phyloP scores from a whole-genome alignment of 2,797 vertebrate species.

The Gephyroberyx darwinii region DNA sequence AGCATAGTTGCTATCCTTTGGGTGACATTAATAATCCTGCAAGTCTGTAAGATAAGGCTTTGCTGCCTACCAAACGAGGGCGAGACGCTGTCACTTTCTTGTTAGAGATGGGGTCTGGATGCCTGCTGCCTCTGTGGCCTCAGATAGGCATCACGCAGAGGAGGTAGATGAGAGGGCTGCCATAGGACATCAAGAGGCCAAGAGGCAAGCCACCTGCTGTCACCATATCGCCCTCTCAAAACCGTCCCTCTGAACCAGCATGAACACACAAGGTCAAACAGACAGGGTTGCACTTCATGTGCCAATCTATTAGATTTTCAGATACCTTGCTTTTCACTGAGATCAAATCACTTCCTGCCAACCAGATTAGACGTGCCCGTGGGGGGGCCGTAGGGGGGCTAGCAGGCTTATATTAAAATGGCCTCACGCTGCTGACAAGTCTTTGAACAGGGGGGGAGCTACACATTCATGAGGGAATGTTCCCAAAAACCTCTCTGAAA shows the following conservation, averaged over 20 bases:
- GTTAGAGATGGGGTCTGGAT: slow-evolving; percentile 1
- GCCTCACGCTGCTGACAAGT: slow-evolving; percentile 63
- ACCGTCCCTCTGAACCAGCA: slow-evolving; percentile 46
- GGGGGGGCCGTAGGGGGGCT: slow-evolving; percentile 40
- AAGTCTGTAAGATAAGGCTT: not conserved
- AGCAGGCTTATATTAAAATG: slow-evolving; percentile 65
- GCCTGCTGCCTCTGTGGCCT: slow-evolving; percentile 17
- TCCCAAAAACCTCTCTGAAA: slow-evolving; percentile 31
- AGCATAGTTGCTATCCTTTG: too few species aligned
- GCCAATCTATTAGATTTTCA: slow-evolving; percentile 62
- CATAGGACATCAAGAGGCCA: slow-evolving; percentile 46
- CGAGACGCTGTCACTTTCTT: not conserved
- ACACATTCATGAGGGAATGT: slow-evolving; percentile 37
- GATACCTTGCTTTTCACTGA: slow-evolving; percentile 64
- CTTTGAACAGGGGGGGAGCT: slow-evolving; percentile 53
- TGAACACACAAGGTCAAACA: slow-evolving; percentile 66
- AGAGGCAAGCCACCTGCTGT: slow-evolving; percentile 56
- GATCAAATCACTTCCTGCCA: slow-evolving; percentile 73
- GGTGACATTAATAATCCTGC: too few species aligned
- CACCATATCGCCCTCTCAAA: slow-evolving; percentile 52
- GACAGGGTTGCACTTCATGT: slow-evolving; percentile 45
- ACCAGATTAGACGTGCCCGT: slow-evolving; percentile 61
- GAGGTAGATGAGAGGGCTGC: slow-evolving; percentile 57
- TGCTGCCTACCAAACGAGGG: not conserved
- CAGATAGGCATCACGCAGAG: slow-evolving; percentile 34